Evolutionary conservation across 2,113 vertebrate genomes (phyloP).

Genomic region (Setophaga petechia): DNA sequence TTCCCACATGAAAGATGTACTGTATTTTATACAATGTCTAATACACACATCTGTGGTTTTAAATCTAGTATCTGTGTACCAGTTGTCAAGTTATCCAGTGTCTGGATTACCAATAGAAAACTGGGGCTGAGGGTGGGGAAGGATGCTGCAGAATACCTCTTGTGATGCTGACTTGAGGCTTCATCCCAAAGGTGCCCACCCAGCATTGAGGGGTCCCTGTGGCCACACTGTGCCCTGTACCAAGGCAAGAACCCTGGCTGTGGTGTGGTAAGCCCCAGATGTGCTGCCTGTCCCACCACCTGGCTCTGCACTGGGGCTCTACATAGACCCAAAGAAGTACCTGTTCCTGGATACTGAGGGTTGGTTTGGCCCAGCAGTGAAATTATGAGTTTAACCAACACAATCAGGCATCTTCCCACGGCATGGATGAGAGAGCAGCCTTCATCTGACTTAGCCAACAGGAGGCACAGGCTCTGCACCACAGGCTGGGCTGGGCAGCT

Average conservation of each 20-base stretch:
- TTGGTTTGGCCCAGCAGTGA: background rate
- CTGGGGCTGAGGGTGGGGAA: background rate
- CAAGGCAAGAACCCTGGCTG: background rate
- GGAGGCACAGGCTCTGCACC: background rate
- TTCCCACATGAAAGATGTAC: background rate
- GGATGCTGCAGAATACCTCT: background rate
- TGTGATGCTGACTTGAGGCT: background rate
- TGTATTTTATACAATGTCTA: background rate
- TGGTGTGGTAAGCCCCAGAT: background rate
- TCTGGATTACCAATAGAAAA: background rate
- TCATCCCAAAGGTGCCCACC: background rate
- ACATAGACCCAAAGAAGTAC: background rate
- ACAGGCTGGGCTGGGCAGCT: background rate
- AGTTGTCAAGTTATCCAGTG: conserved; percentile 8
- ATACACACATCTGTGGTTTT: background rate
- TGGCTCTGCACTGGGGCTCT: background rate
- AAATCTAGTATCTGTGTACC: conserved; percentile 14
- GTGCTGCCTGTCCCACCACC: background rate
- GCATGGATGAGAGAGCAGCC: rapidly evolving
- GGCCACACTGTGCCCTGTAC: background rate
- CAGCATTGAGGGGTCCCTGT: background rate
- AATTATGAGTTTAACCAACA: background rate
- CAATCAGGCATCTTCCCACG: rapidly evolving
- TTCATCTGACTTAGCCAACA: background rate
- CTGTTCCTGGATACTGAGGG: background rate